A percentile compares a stretch with the other conserved stretches of the same genome.
These are phyloP conservation scores for Lamellibrachia satsuma DNA, from an alignment of 2,888 invertebrate species.

Conservation along the genomic window DNA sequence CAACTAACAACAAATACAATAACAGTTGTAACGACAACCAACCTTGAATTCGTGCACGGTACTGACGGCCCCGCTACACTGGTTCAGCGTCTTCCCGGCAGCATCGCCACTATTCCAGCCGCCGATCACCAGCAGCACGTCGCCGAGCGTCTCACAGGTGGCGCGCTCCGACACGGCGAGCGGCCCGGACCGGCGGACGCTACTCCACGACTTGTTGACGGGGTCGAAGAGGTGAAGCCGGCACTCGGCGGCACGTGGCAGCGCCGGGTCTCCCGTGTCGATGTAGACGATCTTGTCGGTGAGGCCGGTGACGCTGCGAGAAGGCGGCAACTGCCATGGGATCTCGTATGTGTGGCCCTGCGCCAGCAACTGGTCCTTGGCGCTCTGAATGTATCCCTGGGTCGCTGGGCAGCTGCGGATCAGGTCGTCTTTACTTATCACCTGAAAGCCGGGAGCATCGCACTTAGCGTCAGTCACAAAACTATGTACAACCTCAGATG, in stretches of 20 bases:
- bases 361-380: slow-evolving; percentile 45
- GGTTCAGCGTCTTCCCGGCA: slow-evolving; percentile 38
- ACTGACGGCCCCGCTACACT: slow-evolving; percentile 40
- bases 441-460: background rate
- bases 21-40: background rate
- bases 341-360: slow-evolving; percentile 46
- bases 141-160: slow-evolving; percentile 39
- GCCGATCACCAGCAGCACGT: slow-evolving; percentile 40
- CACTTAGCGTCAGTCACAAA: background rate
- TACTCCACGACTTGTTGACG: slow-evolving; percentile 47
- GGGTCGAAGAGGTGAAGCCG: slow-evolving; percentile 41
- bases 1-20: background rate
- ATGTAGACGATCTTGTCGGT: slow-evolving; percentile 39
- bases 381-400: slow-evolving; percentile 27
- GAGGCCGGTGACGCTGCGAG: slow-evolving; percentile 41
- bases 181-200: slow-evolving; percentile 40
- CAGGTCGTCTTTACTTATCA: slow-evolving; percentile 40
- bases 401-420: slow-evolving; percentile 28
- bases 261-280: slow-evolving; percentile 37
- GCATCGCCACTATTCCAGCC: slow-evolving; percentile 41
- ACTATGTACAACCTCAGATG: background rate
- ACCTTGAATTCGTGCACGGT: slow-evolving; percentile 43
- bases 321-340: slow-evolving; percentile 44
- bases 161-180: slow-evolving; percentile 41
- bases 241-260: slow-evolving; percentile 24